Percentiles rank a stretch among this genome's conserved stretches.
Evolutionary conservation across 2,888 invertebrate species (phyloP).

Genomic region (Clitarchus hookeri): DNA sequence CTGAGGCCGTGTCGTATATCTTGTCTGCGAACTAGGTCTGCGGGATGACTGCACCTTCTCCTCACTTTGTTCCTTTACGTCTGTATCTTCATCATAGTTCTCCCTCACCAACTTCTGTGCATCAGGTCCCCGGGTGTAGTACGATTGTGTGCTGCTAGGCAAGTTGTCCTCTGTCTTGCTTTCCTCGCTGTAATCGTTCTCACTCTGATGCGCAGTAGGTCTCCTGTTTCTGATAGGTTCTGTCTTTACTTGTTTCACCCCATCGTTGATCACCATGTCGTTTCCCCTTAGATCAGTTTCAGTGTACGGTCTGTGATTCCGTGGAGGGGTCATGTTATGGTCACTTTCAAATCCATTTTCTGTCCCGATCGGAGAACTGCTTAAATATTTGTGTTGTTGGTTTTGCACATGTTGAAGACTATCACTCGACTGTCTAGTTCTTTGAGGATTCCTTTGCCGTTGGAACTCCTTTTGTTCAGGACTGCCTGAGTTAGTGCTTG

Average conservation of each 20-base stretch:
- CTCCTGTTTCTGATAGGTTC: background rate
- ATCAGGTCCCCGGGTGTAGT: background rate
- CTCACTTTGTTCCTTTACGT: background rate
- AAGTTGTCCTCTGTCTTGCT: background rate
- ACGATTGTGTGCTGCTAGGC: background rate
- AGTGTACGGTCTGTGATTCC: background rate
- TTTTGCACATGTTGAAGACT: background rate
- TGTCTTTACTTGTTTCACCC: background rate
- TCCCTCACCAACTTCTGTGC: background rate
- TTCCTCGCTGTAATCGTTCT: background rate
- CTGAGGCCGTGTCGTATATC: background rate
- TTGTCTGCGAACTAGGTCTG: background rate
- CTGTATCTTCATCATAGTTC: background rate
- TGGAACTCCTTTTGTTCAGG: background rate
- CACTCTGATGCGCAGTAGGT: background rate
- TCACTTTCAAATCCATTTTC: background rate
- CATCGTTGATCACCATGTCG: background rate
- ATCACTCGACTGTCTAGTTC: background rate
- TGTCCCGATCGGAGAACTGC: background rate
- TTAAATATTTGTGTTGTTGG: background rate
- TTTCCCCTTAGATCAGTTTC: background rate
- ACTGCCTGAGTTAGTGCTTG: background rate
- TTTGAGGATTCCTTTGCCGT: background rate
- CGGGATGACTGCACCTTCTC: background rate
- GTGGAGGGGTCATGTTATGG: background rate